Evolutionary conservation across 2,113 vertebrate species (phyloP).

Genomic region (Prinia subflava): DNA sequence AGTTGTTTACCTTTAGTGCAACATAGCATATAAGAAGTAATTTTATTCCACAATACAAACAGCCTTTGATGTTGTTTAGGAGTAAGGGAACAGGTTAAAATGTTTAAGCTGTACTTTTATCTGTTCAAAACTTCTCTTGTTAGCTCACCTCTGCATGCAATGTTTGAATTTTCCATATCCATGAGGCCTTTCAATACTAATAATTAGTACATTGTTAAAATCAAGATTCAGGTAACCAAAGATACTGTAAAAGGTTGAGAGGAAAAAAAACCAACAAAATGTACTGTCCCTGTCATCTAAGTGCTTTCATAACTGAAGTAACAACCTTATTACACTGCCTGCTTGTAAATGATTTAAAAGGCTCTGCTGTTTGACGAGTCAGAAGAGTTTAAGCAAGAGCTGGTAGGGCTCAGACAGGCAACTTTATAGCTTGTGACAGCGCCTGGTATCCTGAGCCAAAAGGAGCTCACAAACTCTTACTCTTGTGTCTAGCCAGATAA

Average conservation of each 20-base stretch:
- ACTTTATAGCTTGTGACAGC: constrained; percentile 16
- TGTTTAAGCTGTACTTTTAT: neutral
- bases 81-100: neutral
- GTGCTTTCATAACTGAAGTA: neutral
- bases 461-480: neutral
- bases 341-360: neutral
- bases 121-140: neutral
- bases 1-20: neutral
- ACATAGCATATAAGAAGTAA: neutral
- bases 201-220: neutral
- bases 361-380: neutral
- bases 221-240: neutral
- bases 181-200: neutral
- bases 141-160: neutral
- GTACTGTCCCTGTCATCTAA: neutral
- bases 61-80: neutral
- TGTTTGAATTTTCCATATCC: neutral
- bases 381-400: constrained; percentile 9
- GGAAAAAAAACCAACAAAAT: neutral
- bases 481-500: neutral
- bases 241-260: neutral
- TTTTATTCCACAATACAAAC: neutral
- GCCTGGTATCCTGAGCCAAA: neutral
- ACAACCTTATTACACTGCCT: neutral
- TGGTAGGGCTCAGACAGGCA: neutral